Base-by-base conservation (phyloP, 2,113 vertebrate species). In the Barbus barbus region DNA sequence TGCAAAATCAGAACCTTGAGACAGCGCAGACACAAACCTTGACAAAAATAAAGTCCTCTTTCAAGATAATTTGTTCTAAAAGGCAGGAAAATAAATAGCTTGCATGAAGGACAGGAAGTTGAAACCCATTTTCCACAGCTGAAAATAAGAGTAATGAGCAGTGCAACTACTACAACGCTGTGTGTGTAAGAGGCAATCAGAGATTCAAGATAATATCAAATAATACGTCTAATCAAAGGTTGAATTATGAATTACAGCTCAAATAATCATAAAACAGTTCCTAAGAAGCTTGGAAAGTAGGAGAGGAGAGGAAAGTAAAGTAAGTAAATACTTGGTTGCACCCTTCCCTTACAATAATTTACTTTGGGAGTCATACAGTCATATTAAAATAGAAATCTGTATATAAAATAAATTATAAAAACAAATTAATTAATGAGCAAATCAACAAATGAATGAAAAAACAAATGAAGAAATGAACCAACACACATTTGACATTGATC, bases 21-120 rank as follows among this genome's bases (percentile, higher is more conserved):
- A 44, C 13, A 20, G 36, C 33, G 26, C n/a, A 78, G 36, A 78
- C 28, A 61, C n/a, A 78, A 78, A 78, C 56, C 56, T 78, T 26
- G n/a, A 78, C 77, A 78, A 61, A 78, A 78, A 78, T 56, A 78
- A 60, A 78, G 77, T 78, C 36, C 22, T 78, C 77, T 78, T 78
- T 63, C 56, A 78, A 61, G 77, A 78, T 26, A 61, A 78, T 61
- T 44, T 78, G 77, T 41, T 63, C 14, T 61, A 76, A 31, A 76
- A 33, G 28, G 28, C 48, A 89, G 91, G 90, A 86, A 89, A 89
- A 90, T 87, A 83, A 82, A 76, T 86, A 86, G 86, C 89, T 91
- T 86, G 53, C 22, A 78, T 87, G 91, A 93, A 91, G 89, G 91
- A 91, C 75, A 78, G 18, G 18, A 56, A 4, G 33, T n/a, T 78